Evolutionary conservation across 2,797 vertebrate genomes (phyloP).

Genomic region (Melanotaenia nigrans): DNA sequence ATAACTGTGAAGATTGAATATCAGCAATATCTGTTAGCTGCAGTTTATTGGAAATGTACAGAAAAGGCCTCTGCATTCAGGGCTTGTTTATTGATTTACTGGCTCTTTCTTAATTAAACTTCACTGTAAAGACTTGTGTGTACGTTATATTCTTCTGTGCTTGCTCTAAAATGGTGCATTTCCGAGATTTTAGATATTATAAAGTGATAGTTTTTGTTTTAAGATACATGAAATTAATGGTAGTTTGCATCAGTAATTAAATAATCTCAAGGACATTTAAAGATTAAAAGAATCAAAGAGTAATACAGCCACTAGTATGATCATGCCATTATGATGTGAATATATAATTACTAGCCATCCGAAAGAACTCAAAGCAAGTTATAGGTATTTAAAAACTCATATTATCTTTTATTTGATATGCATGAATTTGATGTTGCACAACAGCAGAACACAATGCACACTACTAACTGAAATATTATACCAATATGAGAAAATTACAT

Average conservation of each 20-base stretch:
- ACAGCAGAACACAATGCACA: neutral
- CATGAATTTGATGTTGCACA: neutral
- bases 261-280: neutral
- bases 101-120: conserved; percentile 66
- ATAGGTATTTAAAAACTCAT: neutral
- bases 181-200: conserved; percentile 7
- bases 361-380: neutral
- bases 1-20: conserved; percentile 45
- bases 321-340: no score
- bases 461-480: neutral
- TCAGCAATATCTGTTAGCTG: conserved; percentile 55
- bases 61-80: conserved; percentile 24
- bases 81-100: conserved; percentile 58
- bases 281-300: neutral
- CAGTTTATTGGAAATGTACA: conserved; percentile 42
- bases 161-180: conserved; percentile 6
- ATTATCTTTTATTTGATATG: neutral
- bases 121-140: conserved; percentile 35
- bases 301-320: neutral
- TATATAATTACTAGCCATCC: neutral
- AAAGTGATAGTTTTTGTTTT: fast-evolving
- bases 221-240: neutral
- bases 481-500: neutral
- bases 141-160: conserved; percentile 4
- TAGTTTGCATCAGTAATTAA: neutral